Percentiles rank a stretch among this genome's conserved stretches.
These are phyloP conservation scores for Agapornis roseicollis DNA, from an alignment of 2,113 vertebrate genomes.

Conservation along the genomic window DNA sequence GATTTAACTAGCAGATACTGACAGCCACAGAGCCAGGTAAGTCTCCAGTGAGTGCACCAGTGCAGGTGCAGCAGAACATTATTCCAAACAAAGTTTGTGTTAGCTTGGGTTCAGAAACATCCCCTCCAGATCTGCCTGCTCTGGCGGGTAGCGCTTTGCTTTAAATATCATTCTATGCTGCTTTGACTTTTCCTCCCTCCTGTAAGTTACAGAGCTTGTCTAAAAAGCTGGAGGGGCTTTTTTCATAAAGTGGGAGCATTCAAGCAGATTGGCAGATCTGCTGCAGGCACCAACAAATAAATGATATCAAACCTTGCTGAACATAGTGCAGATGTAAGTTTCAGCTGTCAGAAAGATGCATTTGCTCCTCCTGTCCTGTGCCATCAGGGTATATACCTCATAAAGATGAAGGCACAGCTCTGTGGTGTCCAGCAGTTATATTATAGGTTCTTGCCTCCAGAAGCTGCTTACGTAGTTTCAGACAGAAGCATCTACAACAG, in stretches of 20 bases:
- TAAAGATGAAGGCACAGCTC: not conserved
- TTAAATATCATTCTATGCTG: not conserved
- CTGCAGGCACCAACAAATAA: not conserved
- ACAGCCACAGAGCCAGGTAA: not conserved
- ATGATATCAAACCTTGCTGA: not conserved
- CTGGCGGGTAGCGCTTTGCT: not conserved
- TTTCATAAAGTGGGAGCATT: not conserved
- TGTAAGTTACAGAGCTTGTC: not conserved
- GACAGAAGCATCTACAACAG: not conserved
- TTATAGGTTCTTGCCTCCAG: not conserved
- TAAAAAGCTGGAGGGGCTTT: not conserved
- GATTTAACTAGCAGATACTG: not conserved
- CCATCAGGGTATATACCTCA: not conserved
- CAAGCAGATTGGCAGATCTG: not conserved
- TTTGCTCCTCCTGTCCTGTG: not conserved
- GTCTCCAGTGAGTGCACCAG: accelerated
- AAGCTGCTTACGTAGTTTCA: not conserved
- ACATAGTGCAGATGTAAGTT: not conserved
- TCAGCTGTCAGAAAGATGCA: not conserved
- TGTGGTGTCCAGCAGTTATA: not conserved
- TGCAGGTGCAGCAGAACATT: not conserved
- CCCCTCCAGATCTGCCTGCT: not conserved
- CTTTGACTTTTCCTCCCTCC: not conserved
- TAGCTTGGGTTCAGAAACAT: not conserved
- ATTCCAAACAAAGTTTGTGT: not conserved